Conservation (phyloP, 2,797 vertebrate genomes). For the Capromys pilorides region DNA sequence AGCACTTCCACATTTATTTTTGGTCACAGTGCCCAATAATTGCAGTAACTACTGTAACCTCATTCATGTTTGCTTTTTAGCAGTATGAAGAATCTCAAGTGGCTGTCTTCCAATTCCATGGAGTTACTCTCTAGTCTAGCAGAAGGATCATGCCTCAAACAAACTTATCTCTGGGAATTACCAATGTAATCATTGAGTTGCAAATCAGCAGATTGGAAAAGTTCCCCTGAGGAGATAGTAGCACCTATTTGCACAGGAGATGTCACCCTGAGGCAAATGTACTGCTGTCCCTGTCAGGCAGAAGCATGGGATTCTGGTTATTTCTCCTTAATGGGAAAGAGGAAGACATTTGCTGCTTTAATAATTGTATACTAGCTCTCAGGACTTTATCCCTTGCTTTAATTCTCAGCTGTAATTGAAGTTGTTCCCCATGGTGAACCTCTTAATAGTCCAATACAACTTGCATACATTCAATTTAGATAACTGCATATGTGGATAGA, state of each 20-base stretch:
- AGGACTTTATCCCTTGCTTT: background rate
- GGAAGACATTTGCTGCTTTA: background rate
- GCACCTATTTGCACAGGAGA: background rate
- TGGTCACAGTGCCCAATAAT: background rate
- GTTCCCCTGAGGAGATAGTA: background rate
- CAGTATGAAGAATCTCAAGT: background rate
- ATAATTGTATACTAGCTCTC: background rate
- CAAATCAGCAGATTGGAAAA: background rate
- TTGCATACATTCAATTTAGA: background rate
- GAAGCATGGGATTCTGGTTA: background rate
- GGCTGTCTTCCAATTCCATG: background rate
- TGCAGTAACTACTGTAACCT: background rate
- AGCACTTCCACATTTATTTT: background rate
- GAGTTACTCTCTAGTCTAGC: background rate
- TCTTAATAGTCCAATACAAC: background rate
- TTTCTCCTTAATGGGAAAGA: background rate
- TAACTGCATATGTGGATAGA: background rate
- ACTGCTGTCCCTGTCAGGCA: background rate
- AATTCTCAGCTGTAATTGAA: conserved; percentile 19
- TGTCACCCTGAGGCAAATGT: background rate
- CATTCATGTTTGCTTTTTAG: conserved; percentile 1
- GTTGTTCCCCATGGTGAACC: background rate
- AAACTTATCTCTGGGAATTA: background rate
- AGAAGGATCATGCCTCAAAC: background rate
- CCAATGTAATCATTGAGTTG: background rate